Evolutionary conservation across 1,140 invertebrate genomes (phyloP), one percentile per base, ranked within the genome.

Genomic region (Drosophila insularis): DNA sequence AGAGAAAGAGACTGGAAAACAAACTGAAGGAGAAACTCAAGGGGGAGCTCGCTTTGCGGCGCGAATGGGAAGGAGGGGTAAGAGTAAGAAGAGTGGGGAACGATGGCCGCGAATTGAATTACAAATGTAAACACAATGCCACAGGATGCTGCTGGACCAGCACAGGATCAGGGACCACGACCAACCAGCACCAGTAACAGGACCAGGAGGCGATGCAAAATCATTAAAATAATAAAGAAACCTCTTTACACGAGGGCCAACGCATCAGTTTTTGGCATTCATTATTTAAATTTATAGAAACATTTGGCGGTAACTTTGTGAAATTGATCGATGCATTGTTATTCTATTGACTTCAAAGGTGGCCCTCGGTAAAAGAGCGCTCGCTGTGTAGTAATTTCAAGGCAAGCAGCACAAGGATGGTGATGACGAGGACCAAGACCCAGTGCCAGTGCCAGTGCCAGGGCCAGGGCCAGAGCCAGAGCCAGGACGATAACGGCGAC

Each of bases 71-170:
- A 39, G 46, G 63, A 35, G 60, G 55, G 17, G 13, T 37, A 7
- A 23, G 72, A 11, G 32, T 35, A 8, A 40, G 53, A 39, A 54
- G 62, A 50, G 14, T 46, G 40, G 6, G 43, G 43, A 46, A 7
- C 14, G 71, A 63, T 56, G 66, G 54, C 64, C 58, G 76, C 77
- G 76, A 87, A 89, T 89, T 87, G 84, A 87, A 87, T 87, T 80
- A 89, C 85, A 87, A 87, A 87, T 87, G 82, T 84, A 77, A 89
- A 78, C 76, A 86, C 79, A 86, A 89, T 89, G 72, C 43, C 56
- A 60, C 56, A 53, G 70, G 58, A 69, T 61, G 14, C 50, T 39
- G 11, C 17, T 63, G 54, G 53, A 50, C 60, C 37, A 40, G 21
- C 43, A 50, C 63, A 50, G 63, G 63, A 67, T 43, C 46, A 63